phyloP scores from a whole-genome alignment of 2,888 invertebrate genomes.

The Aleiodes leptofemur region DNA sequence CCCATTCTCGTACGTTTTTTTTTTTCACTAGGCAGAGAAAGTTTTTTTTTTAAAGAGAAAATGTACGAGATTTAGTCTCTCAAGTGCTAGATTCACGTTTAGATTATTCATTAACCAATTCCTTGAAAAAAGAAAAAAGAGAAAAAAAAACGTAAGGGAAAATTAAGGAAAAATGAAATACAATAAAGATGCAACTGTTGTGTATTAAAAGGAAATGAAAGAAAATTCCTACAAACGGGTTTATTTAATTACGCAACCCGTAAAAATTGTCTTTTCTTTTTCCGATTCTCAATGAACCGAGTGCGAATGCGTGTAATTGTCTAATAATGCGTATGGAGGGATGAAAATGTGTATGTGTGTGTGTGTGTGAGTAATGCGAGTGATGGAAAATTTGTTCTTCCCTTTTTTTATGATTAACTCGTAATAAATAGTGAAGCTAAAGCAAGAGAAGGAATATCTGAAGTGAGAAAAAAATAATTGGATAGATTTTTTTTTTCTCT shows the following conservation, averaged over 20 bases:
- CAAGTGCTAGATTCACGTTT: conserved; percentile 38
- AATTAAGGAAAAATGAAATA: conserved; percentile 2
- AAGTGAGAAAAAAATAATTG: conserved; percentile 34
- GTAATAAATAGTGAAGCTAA: neutral
- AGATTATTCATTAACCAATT: conserved; percentile 29
- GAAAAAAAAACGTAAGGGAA: neutral
- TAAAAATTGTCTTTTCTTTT: conserved; percentile 2
- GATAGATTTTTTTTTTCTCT: conserved; percentile 1
- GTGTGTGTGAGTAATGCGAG: conserved; percentile 17
- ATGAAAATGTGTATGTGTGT: conserved; percentile 30
- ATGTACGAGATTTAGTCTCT: conserved; percentile 34
- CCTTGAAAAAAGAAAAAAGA: neutral
- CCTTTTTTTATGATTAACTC: conserved; percentile 15
- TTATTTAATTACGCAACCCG: conserved; percentile 22
- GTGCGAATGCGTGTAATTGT: neutral
- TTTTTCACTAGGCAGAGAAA: too few species aligned
- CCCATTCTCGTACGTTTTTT: too few species aligned
- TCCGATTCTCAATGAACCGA: neutral
- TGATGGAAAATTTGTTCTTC: conserved; percentile 30
- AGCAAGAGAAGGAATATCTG: conserved; percentile 30
- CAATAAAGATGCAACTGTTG: too few species aligned
- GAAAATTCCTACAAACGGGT: conserved; percentile 18
- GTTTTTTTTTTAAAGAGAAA: neutral
- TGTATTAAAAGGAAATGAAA: neutral
- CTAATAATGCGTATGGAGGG: neutral